phyloP scores from a whole-genome alignment of 2,888 invertebrate genomes.

The Sminthurides aquaticus region DNA sequence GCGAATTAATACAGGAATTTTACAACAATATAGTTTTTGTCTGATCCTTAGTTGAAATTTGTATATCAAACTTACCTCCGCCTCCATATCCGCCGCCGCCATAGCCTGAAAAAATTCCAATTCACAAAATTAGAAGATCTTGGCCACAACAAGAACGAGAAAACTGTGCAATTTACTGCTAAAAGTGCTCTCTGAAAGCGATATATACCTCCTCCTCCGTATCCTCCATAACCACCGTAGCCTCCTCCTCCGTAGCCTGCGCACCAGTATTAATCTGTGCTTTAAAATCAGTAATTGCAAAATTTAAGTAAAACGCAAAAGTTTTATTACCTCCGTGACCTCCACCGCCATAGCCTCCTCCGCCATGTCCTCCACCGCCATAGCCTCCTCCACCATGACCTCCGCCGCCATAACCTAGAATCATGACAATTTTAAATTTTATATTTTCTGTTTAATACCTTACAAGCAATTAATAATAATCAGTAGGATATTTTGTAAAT shows the following conservation, averaged over 20 bases:
- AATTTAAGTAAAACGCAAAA: neutral
- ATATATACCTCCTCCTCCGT: neutral
- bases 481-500: too few species aligned
- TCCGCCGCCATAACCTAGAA: neutral
- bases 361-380: neutral
- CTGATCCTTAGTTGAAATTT: too few species aligned
- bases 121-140: too few species aligned
- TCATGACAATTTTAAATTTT: too few species aligned
- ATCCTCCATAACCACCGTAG: constrained; percentile 4
- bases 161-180: neutral
- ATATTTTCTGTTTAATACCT: too few species aligned
- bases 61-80: neutral
- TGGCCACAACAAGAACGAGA: too few species aligned
- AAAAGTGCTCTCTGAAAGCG: too few species aligned
- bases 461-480: too few species aligned
- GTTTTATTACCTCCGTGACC: neutral
- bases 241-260: constrained; percentile 11
- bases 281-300: neutral
- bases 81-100: neutral
- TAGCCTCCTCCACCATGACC: constrained; percentile 7
- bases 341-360: constrained; percentile 5
- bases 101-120: neutral
- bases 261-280: neutral
- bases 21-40: too few species aligned
- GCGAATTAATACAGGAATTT: too few species aligned